These are phyloP conservation scores for Puma concolor DNA, from an alignment of 2,113 vertebrate genomes.

Conservation along the genomic window DNA sequence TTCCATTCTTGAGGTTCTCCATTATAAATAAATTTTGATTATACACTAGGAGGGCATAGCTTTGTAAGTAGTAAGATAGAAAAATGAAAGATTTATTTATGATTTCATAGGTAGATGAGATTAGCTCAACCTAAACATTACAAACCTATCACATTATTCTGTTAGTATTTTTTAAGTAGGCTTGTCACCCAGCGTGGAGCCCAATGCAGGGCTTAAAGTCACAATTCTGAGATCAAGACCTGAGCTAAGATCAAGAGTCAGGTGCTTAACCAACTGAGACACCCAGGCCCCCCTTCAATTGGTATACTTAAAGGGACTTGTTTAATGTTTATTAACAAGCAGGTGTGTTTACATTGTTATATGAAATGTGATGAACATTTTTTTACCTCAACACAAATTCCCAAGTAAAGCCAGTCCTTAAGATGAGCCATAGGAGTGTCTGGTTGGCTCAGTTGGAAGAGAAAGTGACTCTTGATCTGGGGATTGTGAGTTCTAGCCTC, in stretches of 20 bases:
- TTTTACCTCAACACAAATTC: conserved; percentile 28
- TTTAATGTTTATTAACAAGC: conserved; percentile 16
- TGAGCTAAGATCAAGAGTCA: too few relatives aligned
- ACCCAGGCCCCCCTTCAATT: neutral
- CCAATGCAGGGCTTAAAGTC: too few relatives aligned
- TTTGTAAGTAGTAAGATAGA: neutral
- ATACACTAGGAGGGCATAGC: neutral
- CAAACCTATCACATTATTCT: neutral
- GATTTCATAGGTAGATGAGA: neutral
- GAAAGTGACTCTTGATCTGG: too few relatives aligned
- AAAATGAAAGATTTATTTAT: neutral
- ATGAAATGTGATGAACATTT: neutral
- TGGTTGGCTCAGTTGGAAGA: too few relatives aligned
- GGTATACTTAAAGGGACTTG: neutral
- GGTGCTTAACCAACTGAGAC: too few relatives aligned
- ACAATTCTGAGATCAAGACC: too few relatives aligned
- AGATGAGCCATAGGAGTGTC: neutral
- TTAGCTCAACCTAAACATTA: neutral
- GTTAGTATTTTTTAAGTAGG: neutral
- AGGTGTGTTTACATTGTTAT: neutral
- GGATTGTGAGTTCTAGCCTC: too few relatives aligned
- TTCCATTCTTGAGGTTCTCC: neutral
- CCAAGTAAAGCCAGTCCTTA: neutral
- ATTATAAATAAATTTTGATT: conserved; percentile 11
- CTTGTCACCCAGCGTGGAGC: too few relatives aligned